phyloP scores from a whole-genome alignment of 1,140 invertebrate species.

The Aphelenchoides besseyi region DNA sequence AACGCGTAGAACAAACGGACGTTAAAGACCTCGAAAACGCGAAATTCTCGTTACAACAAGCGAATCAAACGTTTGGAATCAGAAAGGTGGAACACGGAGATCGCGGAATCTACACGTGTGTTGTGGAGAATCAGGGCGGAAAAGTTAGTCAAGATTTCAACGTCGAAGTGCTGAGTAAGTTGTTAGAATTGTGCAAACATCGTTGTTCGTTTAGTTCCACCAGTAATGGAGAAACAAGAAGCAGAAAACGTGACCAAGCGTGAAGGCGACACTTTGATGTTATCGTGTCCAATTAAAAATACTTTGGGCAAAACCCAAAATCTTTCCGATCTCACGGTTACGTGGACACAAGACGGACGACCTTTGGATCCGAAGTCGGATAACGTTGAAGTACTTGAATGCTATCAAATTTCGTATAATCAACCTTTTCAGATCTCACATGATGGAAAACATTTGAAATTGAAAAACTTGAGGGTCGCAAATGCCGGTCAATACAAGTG shows the following conservation, averaged over 20 bases:
- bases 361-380: constrained; percentile 42
- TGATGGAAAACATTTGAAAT: constrained; percentile 46
- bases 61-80: constrained; percentile 58
- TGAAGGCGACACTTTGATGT: constrained; percentile 50
- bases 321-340: constrained; percentile 37
- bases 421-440: constrained; percentile 40
- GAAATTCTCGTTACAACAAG: constrained; percentile 34
- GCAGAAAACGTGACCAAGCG: constrained; percentile 31
- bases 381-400: constrained; percentile 27
- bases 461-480: constrained; percentile 27
- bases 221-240: constrained; percentile 42
- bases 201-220: constrained; percentile 47
- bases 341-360: constrained; percentile 55
- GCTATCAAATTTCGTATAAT: not conserved
- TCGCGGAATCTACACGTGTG: constrained; percentile 50
- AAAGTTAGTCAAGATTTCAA: constrained; percentile 43
- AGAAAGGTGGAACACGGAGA: constrained; percentile 37
- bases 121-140: constrained; percentile 54
- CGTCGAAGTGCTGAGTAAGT: constrained; percentile 53
- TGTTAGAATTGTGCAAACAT: constrained; percentile 7
- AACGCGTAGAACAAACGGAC: constrained; percentile 42
- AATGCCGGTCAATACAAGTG: constrained; percentile 55
- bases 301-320: constrained; percentile 16
- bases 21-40: not conserved
- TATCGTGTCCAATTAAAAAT: constrained; percentile 51